Conservation (phyloP, 2,113 vertebrate species). For the Gavia stellata region DNA sequence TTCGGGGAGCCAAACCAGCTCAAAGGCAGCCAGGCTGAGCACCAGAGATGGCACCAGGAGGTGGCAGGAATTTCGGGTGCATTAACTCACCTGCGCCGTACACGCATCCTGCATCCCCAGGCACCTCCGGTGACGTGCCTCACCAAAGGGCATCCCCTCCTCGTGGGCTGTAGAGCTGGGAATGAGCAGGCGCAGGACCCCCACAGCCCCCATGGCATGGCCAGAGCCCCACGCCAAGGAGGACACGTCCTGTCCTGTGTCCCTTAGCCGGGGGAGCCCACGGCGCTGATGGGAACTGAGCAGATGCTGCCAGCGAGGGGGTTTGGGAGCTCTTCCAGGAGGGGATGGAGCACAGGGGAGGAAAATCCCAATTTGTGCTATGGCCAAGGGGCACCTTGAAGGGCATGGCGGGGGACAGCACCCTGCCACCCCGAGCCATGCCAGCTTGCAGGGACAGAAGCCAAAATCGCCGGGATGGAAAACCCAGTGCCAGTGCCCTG, state of each 20-base stretch:
- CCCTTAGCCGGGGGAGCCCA: neutral
- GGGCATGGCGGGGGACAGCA: accelerated
- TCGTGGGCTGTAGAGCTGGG: neutral
- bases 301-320: accelerated
- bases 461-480: neutral
- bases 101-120: neutral
- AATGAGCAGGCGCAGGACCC: neutral
- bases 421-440: accelerated
- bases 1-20: neutral
- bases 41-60: neutral
- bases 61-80: neutral
- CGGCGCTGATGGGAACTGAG: accelerated
- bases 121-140: accelerated
- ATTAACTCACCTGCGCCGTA: accelerated
- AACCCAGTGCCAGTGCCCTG: accelerated
- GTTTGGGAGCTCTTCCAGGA: neutral
- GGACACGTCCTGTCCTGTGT: accelerated
- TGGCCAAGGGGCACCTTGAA: neutral
- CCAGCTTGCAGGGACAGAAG: accelerated
- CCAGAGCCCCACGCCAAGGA: accelerated
- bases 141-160: neutral
- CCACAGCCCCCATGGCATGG: accelerated
- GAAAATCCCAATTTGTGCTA: neutral
- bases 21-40: neutral
- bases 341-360: neutral